Evolutionary conservation across 2,888 invertebrate genomes (phyloP).

Genomic region (Cylloceria caligata): DNA sequence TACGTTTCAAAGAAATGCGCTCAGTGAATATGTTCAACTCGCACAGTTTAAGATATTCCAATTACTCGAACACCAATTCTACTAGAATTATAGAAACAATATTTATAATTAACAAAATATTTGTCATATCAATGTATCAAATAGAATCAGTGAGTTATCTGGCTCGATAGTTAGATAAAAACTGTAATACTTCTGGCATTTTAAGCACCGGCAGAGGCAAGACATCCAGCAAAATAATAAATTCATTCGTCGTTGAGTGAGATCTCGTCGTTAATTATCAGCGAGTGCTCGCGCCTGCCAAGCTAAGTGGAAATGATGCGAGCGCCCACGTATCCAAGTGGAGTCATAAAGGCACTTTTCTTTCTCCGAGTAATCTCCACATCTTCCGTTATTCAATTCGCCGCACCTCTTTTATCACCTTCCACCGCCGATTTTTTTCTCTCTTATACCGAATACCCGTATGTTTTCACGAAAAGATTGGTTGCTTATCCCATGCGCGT

Average conservation of each 20-base stretch:
- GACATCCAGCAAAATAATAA: background rate
- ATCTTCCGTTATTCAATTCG: slow-evolving; percentile 48
- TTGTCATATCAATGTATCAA: background rate
- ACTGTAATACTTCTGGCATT: background rate
- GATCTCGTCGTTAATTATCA: slow-evolving; percentile 54
- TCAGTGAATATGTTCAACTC: slow-evolving; percentile 5
- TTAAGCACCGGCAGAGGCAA: background rate
- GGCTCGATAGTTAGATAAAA: background rate
- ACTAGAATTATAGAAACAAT: background rate
- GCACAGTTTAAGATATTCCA: slow-evolving; percentile 43
- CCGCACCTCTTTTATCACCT: too few relatives aligned
- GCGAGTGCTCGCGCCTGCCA: slow-evolving; percentile 32
- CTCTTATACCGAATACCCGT: slow-evolving; percentile 23
- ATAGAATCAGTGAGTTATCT: background rate
- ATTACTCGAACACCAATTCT: slow-evolving; percentile 11
- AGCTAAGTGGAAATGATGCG: slow-evolving; percentile 45
- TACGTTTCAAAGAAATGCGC: slow-evolving; percentile 36
- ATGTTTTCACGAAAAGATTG: slow-evolving; percentile 47
- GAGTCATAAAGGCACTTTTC: slow-evolving; percentile 37
- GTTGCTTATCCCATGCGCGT: slow-evolving; percentile 34
- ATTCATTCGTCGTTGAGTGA: slow-evolving; percentile 18
- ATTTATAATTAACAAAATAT: background rate
- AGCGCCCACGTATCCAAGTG: slow-evolving; percentile 34
- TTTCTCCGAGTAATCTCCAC: slow-evolving; percentile 38
- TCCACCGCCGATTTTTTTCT: too few relatives aligned